Conservation (phyloP, 1,140 invertebrate genomes). For the Protaetia brevitarsis region DNA sequence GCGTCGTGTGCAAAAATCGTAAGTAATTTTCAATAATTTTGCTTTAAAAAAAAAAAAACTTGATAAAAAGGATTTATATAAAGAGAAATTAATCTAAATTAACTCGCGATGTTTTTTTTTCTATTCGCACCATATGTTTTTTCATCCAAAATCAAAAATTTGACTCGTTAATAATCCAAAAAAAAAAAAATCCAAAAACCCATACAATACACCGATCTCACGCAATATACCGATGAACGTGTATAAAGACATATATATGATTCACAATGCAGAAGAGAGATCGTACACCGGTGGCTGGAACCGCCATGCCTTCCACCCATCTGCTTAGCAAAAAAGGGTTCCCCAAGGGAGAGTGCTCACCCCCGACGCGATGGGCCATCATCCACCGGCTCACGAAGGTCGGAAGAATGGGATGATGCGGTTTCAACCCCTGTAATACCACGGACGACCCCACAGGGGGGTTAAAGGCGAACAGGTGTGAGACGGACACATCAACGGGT, state of each 20-base stretch:
- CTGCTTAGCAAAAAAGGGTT: conserved; percentile 33
- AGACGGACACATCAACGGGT: conserved; percentile 25
- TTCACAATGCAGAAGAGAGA: conserved; percentile 27
- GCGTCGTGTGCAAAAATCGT: too few species aligned
- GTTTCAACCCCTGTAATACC: conserved; percentile 10
- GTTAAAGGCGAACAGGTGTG: conserved; percentile 46
- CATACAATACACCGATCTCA: not conserved
- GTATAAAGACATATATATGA: conserved; percentile 29
- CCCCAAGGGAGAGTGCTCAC: not conserved
- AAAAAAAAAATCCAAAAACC: conserved; percentile 21
- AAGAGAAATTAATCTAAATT: too few species aligned
- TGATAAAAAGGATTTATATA: too few species aligned
- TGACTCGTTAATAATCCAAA: too few species aligned
- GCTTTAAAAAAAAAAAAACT: too few species aligned
- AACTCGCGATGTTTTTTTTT: too few species aligned
- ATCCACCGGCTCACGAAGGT: conserved; percentile 20
- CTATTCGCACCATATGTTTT: too few species aligned
- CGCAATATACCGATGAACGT: not conserved
- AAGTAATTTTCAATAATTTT: too few species aligned
- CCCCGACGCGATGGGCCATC: not conserved
- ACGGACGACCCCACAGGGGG: conserved; percentile 33
- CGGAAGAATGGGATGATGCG: conserved; percentile 16
- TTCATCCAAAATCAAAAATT: too few species aligned
- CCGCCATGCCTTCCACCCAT: too few species aligned
- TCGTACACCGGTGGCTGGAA: conserved; percentile 24